phyloP scores from a whole-genome alignment of 2,888 invertebrate genomes.

The Pasiphila rectangulata region DNA sequence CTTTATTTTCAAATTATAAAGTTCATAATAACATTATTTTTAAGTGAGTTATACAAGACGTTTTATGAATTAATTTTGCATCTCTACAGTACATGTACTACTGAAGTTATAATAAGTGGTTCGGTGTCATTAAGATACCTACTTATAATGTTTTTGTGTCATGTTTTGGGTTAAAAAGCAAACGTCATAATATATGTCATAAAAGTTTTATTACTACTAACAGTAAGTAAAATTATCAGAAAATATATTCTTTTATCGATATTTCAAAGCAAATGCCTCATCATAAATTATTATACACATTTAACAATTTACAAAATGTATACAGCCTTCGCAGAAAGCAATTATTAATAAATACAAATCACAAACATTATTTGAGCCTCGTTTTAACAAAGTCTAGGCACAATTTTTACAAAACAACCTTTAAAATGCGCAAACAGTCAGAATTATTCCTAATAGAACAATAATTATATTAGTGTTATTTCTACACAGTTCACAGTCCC shows the following conservation, averaged over 20 bases:
- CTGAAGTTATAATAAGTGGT: too few species aligned
- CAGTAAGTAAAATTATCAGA: constrained; percentile 57
- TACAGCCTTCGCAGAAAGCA: constrained; percentile 18
- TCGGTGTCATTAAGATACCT: too few species aligned
- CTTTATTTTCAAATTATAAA: too few species aligned
- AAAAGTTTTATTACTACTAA: constrained; percentile 66
- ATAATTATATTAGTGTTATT: too few species aligned
- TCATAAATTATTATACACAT: constrained; percentile 66
- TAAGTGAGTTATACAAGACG: too few species aligned
- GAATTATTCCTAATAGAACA: too few species aligned
- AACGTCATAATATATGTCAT: constrained; percentile 21
- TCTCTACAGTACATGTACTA: too few species aligned
- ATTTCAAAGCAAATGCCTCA: constrained; percentile 29
- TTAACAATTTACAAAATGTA: constrained; percentile 45
- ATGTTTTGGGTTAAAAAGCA: not conserved
- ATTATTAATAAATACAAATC: constrained; percentile 15
- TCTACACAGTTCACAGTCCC: too few species aligned
- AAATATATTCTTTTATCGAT: constrained; percentile 55
- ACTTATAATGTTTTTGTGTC: not conserved
- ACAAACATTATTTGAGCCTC: not conserved
- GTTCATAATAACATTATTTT: too few species aligned
- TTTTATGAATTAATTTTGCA: too few species aligned
- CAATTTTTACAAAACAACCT: not conserved
- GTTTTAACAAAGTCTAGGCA: not conserved
- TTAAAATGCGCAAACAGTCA: too few species aligned